Evolutionary conservation across 2,797 vertebrate species (phyloP), one percentile per base, ranked within the genome.

Genomic region (Chrosomus eos): DNA sequence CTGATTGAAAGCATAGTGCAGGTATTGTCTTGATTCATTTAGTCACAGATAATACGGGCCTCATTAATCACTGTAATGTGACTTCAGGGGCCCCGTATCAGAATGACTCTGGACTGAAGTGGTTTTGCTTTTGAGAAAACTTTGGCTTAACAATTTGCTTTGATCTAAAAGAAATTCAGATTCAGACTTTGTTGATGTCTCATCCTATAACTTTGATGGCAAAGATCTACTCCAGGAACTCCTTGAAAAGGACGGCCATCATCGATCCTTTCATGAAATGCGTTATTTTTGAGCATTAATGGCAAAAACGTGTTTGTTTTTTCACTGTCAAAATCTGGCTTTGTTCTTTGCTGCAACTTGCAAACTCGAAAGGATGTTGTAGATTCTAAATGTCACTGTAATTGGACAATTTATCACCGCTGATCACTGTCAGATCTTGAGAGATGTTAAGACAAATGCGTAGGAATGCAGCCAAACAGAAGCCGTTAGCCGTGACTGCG

Each of bases 361-460:
- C 45, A 10, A 90, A 90, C 90, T 89, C 86, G 19, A 89, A 83
- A 88, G 84, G 87, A 79, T 90, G 88, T 87, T 90, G 87, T 86
- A 87, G 92, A 86, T 91, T 89, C 88, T 92, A 92, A 94, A 94
- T 92, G 91, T 90, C 85, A 88, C 89, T 92, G 91, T 94, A 92
- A 93, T 93, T 94, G 91, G 93, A 94, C 92, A 90, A 94, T 94
- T 94, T 89, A 94, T 94, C 92, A 92, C 80, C 85, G 68, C 86
- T 90, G 91, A 94, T 94, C 91, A 91, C 90, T 92, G 93, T 93
- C 94, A 92, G 88, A 90, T 85, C 83, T 82, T 83, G 85, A 86
- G 89, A 93, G 92, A 91, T 87, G 87, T 85, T 84, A 87, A 87
- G 88, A 86, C 33, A 90, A 91, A 88, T 85, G 86, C 85, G 80